Base-by-base conservation (phyloP, 2,888 invertebrate genomes). In the Ptychoptera albimana region DNA sequence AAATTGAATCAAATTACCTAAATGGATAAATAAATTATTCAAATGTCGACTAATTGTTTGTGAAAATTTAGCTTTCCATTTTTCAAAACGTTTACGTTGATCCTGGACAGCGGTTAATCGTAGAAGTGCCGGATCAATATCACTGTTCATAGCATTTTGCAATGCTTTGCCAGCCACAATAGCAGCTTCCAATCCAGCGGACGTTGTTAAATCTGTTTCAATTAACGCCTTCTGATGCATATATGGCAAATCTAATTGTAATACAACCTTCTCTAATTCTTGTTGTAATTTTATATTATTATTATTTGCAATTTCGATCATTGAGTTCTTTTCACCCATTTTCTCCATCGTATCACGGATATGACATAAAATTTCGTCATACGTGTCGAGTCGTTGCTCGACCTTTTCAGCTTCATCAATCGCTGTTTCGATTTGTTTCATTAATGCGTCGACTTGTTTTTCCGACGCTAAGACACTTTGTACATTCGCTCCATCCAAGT, bases 11-110 rank as follows among this genome's bases (percentile, higher is more conserved):
- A 31, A 31, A 60, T 74, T 74, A 43, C 77, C 93, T 69, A 92
- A 78, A 67, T 96, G 92, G 56, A 93, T 89, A 54, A 97, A 91
- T 43, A 91, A 72, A 69, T 96, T 94, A 62, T 93, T 93, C 42
- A 97, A 72, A 63, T 96, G 92, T 14, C 92, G 76, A 48, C 85
- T 82, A 44, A 96, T 76, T 38, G 82, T 79, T 45, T 81, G 76
- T 1, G 89, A 82, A 61, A 91, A 89, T 60, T 79, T 80, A 34
- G 75, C 75, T 57, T 79, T 79, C 56, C 82, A 74, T 57, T 81
- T 82, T 49, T 83, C 82, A 51, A 87, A 78, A 38, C 79, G 73
- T 55, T 80, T 76, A 53, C 77, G 74, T 60, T 88, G 88, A 60
- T 88, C 87, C 56, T 82, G 79, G 1, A 86, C 82, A 11, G 87